Conservation (phyloP, 1,140 invertebrate species). For the Eueides isabella region DNA sequence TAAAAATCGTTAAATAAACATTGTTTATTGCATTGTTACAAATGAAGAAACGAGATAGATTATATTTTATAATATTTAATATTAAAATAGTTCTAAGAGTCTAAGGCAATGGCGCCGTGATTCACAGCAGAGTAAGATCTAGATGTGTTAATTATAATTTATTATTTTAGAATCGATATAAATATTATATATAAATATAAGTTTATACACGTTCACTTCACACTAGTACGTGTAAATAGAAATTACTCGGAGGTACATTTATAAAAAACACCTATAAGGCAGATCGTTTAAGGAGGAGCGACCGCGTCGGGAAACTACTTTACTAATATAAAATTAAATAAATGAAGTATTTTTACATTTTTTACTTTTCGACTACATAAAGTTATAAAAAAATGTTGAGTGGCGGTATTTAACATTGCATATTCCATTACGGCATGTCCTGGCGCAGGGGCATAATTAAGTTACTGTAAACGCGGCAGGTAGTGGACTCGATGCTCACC, state of each 20-base stretch:
- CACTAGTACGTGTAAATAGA: constrained; percentile 54
- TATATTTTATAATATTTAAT: constrained; percentile 30
- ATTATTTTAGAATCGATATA: constrained; percentile 40
- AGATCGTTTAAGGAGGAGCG: constrained; percentile 69
- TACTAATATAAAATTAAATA: too few relatives aligned
- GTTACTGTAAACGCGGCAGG: too few relatives aligned
- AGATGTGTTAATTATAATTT: constrained; percentile 29
- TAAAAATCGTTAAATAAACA: not conserved
- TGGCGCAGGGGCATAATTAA: too few relatives aligned
- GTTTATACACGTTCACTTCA: constrained; percentile 57
- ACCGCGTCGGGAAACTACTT: constrained; percentile 49
- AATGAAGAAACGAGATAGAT: constrained; percentile 9
- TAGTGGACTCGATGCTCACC: too few relatives aligned
- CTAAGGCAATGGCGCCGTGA: constrained; percentile 66
- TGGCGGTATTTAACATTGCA: too few relatives aligned
- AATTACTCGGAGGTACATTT: constrained; percentile 70
- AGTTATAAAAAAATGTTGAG: too few relatives aligned
- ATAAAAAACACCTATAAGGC: constrained; percentile 80
- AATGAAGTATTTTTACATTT: too few relatives aligned
- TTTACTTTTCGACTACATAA: too few relatives aligned
- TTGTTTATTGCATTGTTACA: not conserved
- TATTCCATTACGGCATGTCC: too few relatives aligned
- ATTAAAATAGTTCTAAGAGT: constrained; percentile 49
- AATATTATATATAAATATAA: constrained; percentile 59
- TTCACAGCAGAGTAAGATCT: constrained; percentile 45